A percentile compares a stretch with the other conserved stretches of the same genome.
Conservation (phyloP, 2,113 vertebrate genomes). For the Salvelinus sp. region DNA sequence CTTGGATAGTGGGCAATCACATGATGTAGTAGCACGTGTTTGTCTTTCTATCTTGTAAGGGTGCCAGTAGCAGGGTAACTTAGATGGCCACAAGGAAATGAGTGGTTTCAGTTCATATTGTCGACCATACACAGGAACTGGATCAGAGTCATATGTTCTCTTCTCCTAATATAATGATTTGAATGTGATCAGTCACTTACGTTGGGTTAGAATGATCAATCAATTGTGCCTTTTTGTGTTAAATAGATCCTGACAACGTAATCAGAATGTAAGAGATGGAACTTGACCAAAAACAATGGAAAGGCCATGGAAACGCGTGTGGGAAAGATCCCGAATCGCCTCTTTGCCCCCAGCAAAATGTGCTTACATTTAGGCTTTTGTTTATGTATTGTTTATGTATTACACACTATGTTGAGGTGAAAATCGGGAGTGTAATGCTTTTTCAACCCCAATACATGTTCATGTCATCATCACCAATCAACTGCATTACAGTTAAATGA, state of each 20-base stretch:
- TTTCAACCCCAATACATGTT: no score
- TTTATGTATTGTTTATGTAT: no score
- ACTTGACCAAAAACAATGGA: not conserved
- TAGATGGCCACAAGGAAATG: not conserved
- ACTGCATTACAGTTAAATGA: no score
- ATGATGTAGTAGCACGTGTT: slow-evolving; percentile 43
- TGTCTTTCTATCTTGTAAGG: not conserved
- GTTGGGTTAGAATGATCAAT: not conserved
- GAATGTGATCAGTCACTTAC: not conserved
- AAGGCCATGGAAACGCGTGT: no score
- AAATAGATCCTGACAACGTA: not conserved
- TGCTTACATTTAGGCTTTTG: no score
- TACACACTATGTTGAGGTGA: no score
- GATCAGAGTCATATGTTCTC: not conserved
- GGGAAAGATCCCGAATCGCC: no score
- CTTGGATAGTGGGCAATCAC: slow-evolving; percentile 35
- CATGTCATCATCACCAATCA: no score
- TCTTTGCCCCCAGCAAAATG: no score
- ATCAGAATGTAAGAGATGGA: not conserved
- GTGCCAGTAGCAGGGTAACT: not conserved
- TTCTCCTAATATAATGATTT: no score
- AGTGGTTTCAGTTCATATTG: not conserved
- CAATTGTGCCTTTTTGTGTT: not conserved
- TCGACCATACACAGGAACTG: not conserved
- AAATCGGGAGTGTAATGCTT: no score